Evolutionary conservation across 2,797 vertebrate genomes (phyloP), one percentile per base, ranked within the genome.

Genomic region (Eulemur albifrons): DNA sequence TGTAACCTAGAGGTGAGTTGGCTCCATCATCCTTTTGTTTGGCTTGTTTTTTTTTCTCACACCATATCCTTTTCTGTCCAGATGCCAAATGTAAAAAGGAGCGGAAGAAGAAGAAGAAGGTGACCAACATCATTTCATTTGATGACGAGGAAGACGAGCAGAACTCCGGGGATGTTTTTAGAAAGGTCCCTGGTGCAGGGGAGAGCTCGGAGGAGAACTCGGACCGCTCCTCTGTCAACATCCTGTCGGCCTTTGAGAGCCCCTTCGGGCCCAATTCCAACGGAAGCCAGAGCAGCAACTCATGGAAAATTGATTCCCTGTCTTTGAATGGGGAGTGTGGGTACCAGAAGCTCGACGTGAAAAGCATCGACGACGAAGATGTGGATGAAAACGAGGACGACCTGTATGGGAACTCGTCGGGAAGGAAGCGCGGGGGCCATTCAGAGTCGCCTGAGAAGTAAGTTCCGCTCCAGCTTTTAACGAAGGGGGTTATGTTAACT

Each of bases 91-190:
- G 98, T 95, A 99, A 98, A 98, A 99, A 99, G 88, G 99, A 99
- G 96, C 98, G 99, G 18, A 99, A 99, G 83, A 99, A 99, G 98
- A 99, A 99, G 98, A 99, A 99, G 98, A 99, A 99, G 97, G 98
- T 99, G 98, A 99, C 99, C 87, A 99, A 99, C 98, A 99, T 99
- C 12, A 99, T 99, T 97, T 99, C 99, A 11, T 99, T 99, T 96
- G 99, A 99, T 45, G 99, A 99, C 27, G 99, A 99, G 12, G 98
- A 99, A 2, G 99, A 99, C 0, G 99, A 99, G 52, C 99, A 99
- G 54, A 99, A 98, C 95, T 50, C 96, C 23, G 99, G 99, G n/a
- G 99, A 99, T 11, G 52, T 90, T 89, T 98, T 98, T 21, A 99
- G 98, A 96, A 99, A 98, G 98, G 98, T 98, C 18, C 86, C 95